Evolutionary conservation across 2,797 vertebrate genomes (phyloP).

Genomic region (Pantherophis vulpinus): DNA sequence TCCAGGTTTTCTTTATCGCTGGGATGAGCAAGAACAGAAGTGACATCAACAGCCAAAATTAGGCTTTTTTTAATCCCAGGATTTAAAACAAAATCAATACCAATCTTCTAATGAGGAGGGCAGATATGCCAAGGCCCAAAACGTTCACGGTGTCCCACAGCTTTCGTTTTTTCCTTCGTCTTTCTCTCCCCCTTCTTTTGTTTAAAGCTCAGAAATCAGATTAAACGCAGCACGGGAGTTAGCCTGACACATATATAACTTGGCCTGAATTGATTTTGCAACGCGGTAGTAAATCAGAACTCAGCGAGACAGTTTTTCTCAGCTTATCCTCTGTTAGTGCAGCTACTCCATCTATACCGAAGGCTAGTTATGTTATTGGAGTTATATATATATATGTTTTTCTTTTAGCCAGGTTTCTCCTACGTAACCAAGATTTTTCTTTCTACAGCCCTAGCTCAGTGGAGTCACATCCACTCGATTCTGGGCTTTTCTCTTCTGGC

Average conservation of each 20-base stretch:
- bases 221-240: background rate
- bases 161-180: background rate
- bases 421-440: no score
- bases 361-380: background rate
- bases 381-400: background rate
- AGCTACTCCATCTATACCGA: accelerated
- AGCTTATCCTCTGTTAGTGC: background rate
- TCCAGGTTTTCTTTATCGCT: background rate
- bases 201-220: constrained; percentile 7
- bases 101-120: background rate
- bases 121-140: background rate
- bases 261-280: constrained; percentile 35
- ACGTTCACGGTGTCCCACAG: accelerated
- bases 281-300: constrained; percentile 17
- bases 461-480: no score
- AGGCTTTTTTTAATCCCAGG: accelerated
- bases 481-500: no score
- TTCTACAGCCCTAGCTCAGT: no score
- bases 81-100: background rate
- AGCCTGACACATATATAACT: constrained; percentile 12
- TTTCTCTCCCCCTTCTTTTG: background rate
- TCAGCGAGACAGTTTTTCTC: constrained; percentile 4
- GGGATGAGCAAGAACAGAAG: background rate
- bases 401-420: no score
- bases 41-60: background rate